Evolutionary conservation across 2,113 vertebrate species (phyloP), one percentile per base, ranked within the genome.

Genomic region (Gambusia holbrooki): DNA sequence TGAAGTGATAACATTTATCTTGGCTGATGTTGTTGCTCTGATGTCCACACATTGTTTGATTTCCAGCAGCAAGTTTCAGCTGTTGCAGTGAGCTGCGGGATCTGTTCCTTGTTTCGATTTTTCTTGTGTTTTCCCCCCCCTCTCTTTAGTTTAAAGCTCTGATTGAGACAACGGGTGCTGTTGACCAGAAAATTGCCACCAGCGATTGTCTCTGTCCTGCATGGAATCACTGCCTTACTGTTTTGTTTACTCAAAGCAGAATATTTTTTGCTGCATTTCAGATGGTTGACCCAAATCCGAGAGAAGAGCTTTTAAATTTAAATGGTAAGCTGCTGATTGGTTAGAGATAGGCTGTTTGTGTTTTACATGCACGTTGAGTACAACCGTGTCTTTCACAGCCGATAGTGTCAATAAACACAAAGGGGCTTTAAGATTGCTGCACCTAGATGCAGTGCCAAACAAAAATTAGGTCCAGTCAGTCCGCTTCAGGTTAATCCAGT

Each of bases 231-330:
- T 67, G 15, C 62, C 32, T 33, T 12, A 5, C 69, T 15, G 40
- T 51, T 40, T 19, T 45, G 37, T 69, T 45, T 45, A 32, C 60
- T 69, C 7, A 37, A 77, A 76, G 71, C 60, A 22, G 22, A 48
- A 9, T 80, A 33, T 79, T 83, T 83, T 83, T 42, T 80, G n/a
- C 40, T 84, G 48, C 58, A 28, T 69, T 89, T 74, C 85, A 92
- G 91, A 85, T 91, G 84, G 82, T 77, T 82, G 86, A 84, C 71
- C 68, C 76, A 74, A 73, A 85, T 85, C 30, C 85, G 0, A 62
- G 71, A 51, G 30, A 35, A 64, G 81, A 86, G 66, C 66, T 80
- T 30, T 48, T 82, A 30, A 62, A 77, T 17, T 32, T 62, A 42
- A 91, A 90, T 32, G 87, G 91, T 92, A 48, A 87, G 86, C 17